Evolutionary conservation across 2,113 vertebrate genomes (phyloP).

Genomic region (Platichthys flesus): DNA sequence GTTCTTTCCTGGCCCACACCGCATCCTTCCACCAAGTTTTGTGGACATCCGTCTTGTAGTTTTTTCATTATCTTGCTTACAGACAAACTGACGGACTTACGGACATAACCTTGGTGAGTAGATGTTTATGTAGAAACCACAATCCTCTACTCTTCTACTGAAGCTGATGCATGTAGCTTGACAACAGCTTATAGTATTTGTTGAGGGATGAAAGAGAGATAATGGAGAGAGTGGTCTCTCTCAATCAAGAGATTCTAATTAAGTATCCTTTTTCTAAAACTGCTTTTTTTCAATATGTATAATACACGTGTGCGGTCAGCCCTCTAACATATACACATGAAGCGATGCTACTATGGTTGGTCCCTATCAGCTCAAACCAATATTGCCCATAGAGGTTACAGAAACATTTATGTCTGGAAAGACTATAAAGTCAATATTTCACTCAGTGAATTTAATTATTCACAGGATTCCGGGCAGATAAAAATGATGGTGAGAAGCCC

Average conservation of each 20-base stretch:
- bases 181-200: slow-evolving; percentile 14
- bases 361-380: not conserved
- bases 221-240: not conserved
- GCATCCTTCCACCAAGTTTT: no score
- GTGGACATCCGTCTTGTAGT: no score
- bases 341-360: not conserved
- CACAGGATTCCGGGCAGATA: slow-evolving; percentile 42
- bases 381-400: slow-evolving; percentile 33
- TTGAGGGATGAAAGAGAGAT: slow-evolving; percentile 2
- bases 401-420: slow-evolving; percentile 66
- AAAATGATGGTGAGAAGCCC: slow-evolving; percentile 50
- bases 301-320: not conserved
- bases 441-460: slow-evolving; percentile 65
- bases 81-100: no score
- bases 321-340: slow-evolving; percentile 13
- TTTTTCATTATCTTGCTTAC: no score
- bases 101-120: no score
- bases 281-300: not conserved
- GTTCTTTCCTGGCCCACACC: no score
- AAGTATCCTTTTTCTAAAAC: slow-evolving; percentile 5
- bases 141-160: no score
- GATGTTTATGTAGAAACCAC: no score
- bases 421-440: slow-evolving; percentile 63
- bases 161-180: not conserved
- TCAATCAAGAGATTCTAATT: slow-evolving; percentile 25